phyloP scores from a whole-genome alignment of 2,888 invertebrate genomes.

The Chalcosyrphus nemorum region DNA sequence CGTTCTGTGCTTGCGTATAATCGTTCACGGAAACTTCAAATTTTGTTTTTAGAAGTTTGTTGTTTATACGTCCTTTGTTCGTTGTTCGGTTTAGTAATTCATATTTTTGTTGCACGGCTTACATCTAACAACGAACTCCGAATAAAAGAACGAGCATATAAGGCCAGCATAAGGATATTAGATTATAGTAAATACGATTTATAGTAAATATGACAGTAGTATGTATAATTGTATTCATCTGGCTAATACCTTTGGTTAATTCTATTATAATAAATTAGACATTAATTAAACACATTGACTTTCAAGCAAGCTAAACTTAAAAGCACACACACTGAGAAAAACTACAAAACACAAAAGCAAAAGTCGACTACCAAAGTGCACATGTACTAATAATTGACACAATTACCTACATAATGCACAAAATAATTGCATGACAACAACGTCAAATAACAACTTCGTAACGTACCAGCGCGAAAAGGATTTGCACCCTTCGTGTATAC shows the following conservation, averaged over 20 bases:
- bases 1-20: too few relatives aligned
- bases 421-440: constrained; percentile 59
- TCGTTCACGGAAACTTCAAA: too few relatives aligned
- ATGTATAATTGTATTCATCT: neutral
- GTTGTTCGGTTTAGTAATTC: too few relatives aligned
- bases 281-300: neutral
- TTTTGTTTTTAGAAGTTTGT: too few relatives aligned
- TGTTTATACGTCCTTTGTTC: too few relatives aligned
- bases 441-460: constrained; percentile 34
- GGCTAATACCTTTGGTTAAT: constrained; percentile 37
- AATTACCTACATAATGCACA: constrained; percentile 59
- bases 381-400: constrained; percentile 53
- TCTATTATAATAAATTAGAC: neutral
- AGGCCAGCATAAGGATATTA: too few relatives aligned
- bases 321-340: constrained; percentile 44
- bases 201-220: too few relatives aligned
- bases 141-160: too few relatives aligned
- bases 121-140: too few relatives aligned
- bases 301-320: constrained; percentile 37
- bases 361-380: constrained; percentile 35
- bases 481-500: constrained; percentile 39
- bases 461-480: constrained; percentile 31
- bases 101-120: too few relatives aligned
- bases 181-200: too few relatives aligned
- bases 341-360: constrained; percentile 3